Conservation (phyloP, 2,797 vertebrate species). For the Dromococcyx pavoninus region DNA sequence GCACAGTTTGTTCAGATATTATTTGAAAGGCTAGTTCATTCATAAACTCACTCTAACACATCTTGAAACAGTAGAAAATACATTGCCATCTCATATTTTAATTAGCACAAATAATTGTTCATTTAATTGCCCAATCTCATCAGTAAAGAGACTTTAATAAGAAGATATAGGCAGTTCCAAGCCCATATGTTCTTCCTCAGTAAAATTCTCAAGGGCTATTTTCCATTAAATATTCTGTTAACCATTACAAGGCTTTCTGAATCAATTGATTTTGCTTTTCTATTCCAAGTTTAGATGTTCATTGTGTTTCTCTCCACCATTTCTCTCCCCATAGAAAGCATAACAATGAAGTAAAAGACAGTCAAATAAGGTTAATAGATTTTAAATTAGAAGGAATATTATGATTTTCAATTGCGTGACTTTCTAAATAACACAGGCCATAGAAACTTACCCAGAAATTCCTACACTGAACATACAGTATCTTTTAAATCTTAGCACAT, state of each 20-base stretch:
- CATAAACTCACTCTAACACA: slow-evolving; percentile 4
- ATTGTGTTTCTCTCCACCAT: background rate
- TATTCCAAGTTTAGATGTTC: background rate
- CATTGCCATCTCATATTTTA: slow-evolving; percentile 55
- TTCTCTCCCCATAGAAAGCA: background rate
- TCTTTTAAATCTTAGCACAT: background rate
- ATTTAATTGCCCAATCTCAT: slow-evolving; percentile 38
- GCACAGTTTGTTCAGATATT: slow-evolving; percentile 16
- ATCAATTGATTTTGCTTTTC: background rate
- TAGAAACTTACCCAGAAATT: background rate
- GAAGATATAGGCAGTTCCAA: slow-evolving; percentile 3
- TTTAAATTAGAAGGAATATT: background rate
- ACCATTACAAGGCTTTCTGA: background rate
- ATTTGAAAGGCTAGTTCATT: slow-evolving; percentile 8
- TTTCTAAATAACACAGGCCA: background rate
- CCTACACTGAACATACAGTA: background rate
- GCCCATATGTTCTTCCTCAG: background rate
- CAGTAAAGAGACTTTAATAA: slow-evolving; percentile 39
- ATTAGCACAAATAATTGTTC: slow-evolving; percentile 37
- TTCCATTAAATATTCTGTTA: slow-evolving; percentile 53
- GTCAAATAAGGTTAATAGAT: background rate
- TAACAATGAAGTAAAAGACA: background rate
- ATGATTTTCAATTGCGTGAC: background rate
- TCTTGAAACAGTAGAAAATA: slow-evolving; percentile 5
- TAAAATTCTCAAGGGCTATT: slow-evolving; percentile 59